A percentile compares a stretch with the other conserved stretches of the same genome.
Evolutionary conservation across 2,113 vertebrate species (phyloP).

Genomic region (Gulo gulo): DNA sequence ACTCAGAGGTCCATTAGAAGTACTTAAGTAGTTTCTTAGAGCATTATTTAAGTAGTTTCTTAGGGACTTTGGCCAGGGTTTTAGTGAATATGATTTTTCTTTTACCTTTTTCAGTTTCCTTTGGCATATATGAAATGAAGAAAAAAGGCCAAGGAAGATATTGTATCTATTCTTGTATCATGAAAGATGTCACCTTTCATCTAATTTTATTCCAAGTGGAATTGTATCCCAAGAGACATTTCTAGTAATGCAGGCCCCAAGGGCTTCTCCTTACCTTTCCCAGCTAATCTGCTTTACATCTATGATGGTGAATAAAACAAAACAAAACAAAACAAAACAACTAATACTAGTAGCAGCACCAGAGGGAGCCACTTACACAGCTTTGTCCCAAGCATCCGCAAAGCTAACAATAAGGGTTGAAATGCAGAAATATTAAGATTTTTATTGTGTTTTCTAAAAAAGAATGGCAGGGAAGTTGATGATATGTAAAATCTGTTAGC

Average conservation of each 20-base stretch:
- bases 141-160: background rate
- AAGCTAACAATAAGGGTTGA: slow-evolving; percentile 18
- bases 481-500: slow-evolving; percentile 49
- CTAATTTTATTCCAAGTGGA: background rate
- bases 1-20: background rate
- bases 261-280: background rate
- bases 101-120: background rate
- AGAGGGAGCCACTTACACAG: slow-evolving; percentile 84
- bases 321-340: slow-evolving; percentile 25
- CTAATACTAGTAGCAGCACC: slow-evolving; percentile 68
- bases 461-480: slow-evolving; percentile 54
- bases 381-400: slow-evolving; percentile 61
- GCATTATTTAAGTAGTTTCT: background rate
- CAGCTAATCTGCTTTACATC: background rate
- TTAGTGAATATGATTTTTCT: background rate
- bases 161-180: background rate
- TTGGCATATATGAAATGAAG: background rate
- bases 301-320: background rate
- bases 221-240: background rate
- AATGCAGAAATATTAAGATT: slow-evolving; percentile 59
- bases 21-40: background rate
- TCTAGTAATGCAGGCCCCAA: background rate
- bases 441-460: slow-evolving; percentile 38
- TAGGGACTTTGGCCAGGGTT: background rate
- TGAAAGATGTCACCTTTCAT: background rate